phyloP scores from a whole-genome alignment of 1,140 invertebrate genomes.

The Phocides pigmalion region DNA sequence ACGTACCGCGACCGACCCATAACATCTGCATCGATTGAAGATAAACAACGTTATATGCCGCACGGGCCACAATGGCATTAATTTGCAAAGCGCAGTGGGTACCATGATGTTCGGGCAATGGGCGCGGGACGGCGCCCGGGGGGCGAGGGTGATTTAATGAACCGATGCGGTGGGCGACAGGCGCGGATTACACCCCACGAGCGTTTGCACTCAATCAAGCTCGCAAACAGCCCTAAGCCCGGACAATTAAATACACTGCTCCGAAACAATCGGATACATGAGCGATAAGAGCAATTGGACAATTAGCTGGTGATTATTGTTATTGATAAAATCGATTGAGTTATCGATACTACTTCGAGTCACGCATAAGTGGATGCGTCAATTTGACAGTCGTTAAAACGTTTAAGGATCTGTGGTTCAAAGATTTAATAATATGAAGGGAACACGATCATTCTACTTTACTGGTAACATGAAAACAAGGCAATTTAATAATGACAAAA shows the following conservation, averaged over 20 bases:
- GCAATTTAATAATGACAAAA: neutral
- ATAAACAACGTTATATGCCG: conserved; percentile 61
- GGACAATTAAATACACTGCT: conserved; percentile 79
- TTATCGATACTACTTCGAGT: conserved; percentile 34
- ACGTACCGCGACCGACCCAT: conserved; percentile 5
- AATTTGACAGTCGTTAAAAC: conserved; percentile 3
- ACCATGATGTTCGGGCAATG: conserved; percentile 43
- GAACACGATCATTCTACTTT: neutral
- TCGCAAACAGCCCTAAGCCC: conserved; percentile 78
- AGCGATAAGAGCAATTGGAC: conserved; percentile 72
- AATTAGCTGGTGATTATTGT: conserved; percentile 61
- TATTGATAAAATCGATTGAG: conserved; percentile 40
- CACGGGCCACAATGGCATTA: conserved; percentile 73
- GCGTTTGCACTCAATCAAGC: conserved; percentile 81
- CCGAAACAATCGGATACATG: conserved; percentile 76
- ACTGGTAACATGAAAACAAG: neutral
- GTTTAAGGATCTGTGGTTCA: conserved; percentile 13
- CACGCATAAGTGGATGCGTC: conserved; percentile 5
- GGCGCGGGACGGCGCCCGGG: conserved; percentile 26
- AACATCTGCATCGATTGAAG: conserved; percentile 41
- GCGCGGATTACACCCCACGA: conserved; percentile 74
- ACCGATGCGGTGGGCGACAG: conserved; percentile 74
- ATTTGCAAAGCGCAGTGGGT: conserved; percentile 70
- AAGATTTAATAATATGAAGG: neutral
- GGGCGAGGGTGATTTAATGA: conserved; percentile 75